Base-by-base conservation (phyloP, 2,888 invertebrate species). In the Gibbula magus region DNA sequence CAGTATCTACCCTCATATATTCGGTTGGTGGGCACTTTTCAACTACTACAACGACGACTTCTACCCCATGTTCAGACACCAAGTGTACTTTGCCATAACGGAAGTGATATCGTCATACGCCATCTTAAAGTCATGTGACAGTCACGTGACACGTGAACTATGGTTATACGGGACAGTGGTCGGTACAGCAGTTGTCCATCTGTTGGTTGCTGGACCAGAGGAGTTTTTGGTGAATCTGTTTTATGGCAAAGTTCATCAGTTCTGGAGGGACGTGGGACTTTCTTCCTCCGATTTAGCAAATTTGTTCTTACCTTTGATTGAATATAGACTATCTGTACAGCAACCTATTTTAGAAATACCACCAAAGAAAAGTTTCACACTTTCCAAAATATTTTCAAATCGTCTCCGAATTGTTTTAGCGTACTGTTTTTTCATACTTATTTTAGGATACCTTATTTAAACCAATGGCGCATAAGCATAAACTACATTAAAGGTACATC, bases 31-130 rank as follows among this genome's bases (percentile, higher is more conserved):
- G 45, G 52, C 53, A 8, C 22, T 75, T 7, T 54, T 75, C 53
- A 75, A 20, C 54, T 75, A 75, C 54, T 75, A 53, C 35, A 75
- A 75, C 75, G 75, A 75, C 52, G 54, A 54, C 20, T 75, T 75
- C 7, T 75, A 75, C 35, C 51, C 13, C 5, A 51, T 51, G 45
- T 74, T 74, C 74, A 51, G 39, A 32, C 45, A 74, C 16, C 74
- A 74, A 51, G 8, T 70, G 22, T 70, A n/a, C 53, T 52, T 51
- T 8, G n/a, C 32, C 7, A 25, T 78, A 5, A 70, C 52, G n/a
- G 61, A 56, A 22, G 32, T 70, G 18, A n/a, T 70, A n/a, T 54
- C 56, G 8, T 35, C 54, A 13, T 61, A 61, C 61, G 61, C 61
- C 61, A 61, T 61, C n/a, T 29, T 61, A 10, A 61, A 29, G 29